Percentiles rank a stretch among this genome's conserved stretches.
phyloP scores from a whole-genome alignment of 2,797 vertebrate species.

The Synaphobranchus kaupii region DNA sequence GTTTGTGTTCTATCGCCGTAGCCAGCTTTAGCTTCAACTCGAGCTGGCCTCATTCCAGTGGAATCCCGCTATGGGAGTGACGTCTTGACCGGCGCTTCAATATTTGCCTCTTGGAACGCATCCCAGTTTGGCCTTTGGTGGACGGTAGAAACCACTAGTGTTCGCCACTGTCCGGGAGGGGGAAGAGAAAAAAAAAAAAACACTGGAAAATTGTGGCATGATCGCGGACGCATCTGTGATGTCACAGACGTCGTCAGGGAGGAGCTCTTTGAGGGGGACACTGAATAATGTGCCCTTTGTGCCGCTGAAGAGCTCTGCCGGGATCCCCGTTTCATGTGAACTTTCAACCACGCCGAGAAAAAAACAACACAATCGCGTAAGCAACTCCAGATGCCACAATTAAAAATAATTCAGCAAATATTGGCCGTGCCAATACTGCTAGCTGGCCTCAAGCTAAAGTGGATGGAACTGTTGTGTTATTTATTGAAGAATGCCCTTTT shows the following conservation, averaged over 20 bases:
- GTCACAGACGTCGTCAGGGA: constrained; percentile 33
- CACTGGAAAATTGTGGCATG: neutral
- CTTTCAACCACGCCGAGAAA: neutral
- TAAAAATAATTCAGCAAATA: constrained; percentile 28
- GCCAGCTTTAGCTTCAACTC: neutral
- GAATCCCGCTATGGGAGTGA: neutral
- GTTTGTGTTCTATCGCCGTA: neutral
- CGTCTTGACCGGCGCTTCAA: neutral
- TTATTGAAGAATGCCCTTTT: neutral
- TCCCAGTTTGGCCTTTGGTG: constrained; percentile 5
- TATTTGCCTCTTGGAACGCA: constrained; percentile 16
- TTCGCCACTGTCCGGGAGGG: neutral
- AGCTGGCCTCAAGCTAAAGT: constrained; percentile 20
- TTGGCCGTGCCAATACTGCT: constrained; percentile 22
- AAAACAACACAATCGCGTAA: constrained; percentile 12
- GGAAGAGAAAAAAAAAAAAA: neutral
- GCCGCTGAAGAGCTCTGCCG: constrained; percentile 5
- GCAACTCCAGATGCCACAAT: constrained; percentile 11
- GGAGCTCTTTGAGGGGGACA: constrained; percentile 17
- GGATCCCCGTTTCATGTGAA: constrained; percentile 21
- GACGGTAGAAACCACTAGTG: too few species aligned
- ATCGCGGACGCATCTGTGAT: constrained; percentile 36
- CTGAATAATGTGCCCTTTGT: constrained; percentile 29
- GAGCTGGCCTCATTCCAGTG: neutral
- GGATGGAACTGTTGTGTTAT: constrained; percentile 24